Conservation (phyloP, 2,888 invertebrate species). For the Saturnia pavonia region DNA sequence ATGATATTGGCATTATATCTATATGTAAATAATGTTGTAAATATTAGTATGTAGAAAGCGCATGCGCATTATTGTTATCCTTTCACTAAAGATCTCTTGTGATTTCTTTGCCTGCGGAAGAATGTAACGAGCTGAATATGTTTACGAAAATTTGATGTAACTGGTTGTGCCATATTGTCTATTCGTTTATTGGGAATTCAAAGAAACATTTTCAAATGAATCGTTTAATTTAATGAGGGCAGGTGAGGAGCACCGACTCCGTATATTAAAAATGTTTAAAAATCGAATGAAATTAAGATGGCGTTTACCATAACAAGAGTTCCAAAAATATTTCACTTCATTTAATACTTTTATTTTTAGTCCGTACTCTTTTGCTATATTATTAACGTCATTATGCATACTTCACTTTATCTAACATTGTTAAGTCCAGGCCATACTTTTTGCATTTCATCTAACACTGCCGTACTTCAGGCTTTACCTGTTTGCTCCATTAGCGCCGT, state of each 20-base stretch:
- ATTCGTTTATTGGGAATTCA: too few relatives aligned
- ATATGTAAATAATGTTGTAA: conserved; percentile 40
- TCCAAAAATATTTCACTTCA: neutral
- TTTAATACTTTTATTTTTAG: too few relatives aligned
- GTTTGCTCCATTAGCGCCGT: too few relatives aligned
- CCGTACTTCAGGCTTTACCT: too few relatives aligned
- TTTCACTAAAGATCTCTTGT: conserved; percentile 82
- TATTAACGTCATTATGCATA: too few relatives aligned
- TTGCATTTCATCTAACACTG: too few relatives aligned
- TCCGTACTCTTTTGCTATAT: too few relatives aligned
- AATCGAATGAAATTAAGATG: neutral
- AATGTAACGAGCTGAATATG: conserved; percentile 60
- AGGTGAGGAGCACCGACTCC: too few relatives aligned
- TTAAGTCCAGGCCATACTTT: too few relatives aligned
- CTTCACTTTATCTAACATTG: too few relatives aligned
- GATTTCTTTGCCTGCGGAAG: conserved; percentile 72
- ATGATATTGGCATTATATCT: conserved; percentile 34
- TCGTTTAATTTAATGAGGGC: neutral
- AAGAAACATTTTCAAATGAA: neutral
- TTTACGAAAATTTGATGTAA: conserved; percentile 51
- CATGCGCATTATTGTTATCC: conserved; percentile 76
- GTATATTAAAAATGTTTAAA: neutral
- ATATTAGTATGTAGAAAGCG: conserved; percentile 52
- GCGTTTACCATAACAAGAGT: neutral
- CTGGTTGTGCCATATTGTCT: conserved; percentile 15